Conservation (phyloP, 2,888 invertebrate genomes). For the Meteorus colon region DNA sequence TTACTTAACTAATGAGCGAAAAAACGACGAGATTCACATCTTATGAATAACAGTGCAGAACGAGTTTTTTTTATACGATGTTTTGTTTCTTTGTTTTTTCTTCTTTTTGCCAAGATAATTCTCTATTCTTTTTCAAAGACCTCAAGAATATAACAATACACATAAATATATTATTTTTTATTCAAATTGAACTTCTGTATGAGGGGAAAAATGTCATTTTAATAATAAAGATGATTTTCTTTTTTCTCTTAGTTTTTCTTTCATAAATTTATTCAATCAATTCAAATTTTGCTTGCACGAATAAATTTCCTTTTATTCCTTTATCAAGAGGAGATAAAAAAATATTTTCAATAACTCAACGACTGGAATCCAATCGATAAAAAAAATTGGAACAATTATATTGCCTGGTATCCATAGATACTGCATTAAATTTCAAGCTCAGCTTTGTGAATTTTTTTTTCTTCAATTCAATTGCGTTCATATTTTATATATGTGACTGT, state of each 20-base stretch:
- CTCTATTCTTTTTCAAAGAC: slow-evolving; percentile 6
- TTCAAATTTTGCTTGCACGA: neutral
- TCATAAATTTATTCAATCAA: neutral
- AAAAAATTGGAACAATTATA: too few relatives aligned
- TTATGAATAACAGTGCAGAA: slow-evolving; percentile 57
- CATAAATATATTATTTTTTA: slow-evolving; percentile 19
- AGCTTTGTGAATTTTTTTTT: too few relatives aligned
- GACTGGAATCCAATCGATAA: too few relatives aligned
- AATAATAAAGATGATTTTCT: neutral
- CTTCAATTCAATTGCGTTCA: too few relatives aligned
- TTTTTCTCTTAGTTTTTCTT: neutral
- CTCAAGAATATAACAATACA: neutral
- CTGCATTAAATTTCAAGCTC: too few relatives aligned
- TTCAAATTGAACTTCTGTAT: slow-evolving; percentile 12
- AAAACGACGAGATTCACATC: slow-evolving; percentile 66
- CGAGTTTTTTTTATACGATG: slow-evolving; percentile 37
- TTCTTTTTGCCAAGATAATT: slow-evolving; percentile 21
- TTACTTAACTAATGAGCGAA: slow-evolving; percentile 68
- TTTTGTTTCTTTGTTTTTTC: neutral
- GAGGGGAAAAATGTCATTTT: neutral
- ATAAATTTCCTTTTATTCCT: neutral
- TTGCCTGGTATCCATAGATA: too few relatives aligned
- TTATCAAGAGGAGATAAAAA: neutral
- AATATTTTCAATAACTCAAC: neutral
- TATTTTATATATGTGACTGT: neutral